Evolutionary conservation across 53 echinoderm and acorn worm genomes (phyloP).

Genomic region (Mesocentrotus franciscanus): DNA sequence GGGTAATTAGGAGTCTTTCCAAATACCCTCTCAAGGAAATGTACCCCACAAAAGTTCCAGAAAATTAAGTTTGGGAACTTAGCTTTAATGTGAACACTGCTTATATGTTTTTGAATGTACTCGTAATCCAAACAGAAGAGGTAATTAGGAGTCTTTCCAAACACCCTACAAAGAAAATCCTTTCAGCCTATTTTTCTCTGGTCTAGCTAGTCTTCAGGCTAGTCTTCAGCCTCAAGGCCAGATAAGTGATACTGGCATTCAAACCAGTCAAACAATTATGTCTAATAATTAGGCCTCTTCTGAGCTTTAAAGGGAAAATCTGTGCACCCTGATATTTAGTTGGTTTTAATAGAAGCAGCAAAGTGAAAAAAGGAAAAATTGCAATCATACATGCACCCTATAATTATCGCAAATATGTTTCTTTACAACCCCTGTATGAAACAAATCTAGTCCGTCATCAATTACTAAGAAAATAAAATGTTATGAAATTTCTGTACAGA

Average conservation of each 20-base stretch:
- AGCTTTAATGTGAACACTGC: background rate
- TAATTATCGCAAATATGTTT: no score
- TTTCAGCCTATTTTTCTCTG: background rate
- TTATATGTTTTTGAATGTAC: background rate
- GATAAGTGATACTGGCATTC: background rate
- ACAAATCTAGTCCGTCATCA: no score
- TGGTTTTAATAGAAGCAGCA: no score
- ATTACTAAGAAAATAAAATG: no score
- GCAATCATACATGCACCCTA: no score
- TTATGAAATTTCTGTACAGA: no score
- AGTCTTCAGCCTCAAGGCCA: background rate
- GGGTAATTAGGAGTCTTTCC: no score
- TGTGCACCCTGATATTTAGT: no score
- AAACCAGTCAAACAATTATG: slow-evolving; percentile 6
- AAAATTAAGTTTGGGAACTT: background rate
- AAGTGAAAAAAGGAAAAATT: no score
- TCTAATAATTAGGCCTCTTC: background rate
- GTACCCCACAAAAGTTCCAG: background rate
- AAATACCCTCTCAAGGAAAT: background rate
- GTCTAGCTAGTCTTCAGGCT: background rate
- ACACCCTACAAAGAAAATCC: background rate
- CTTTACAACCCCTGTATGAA: no score
- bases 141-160: slow-evolving; percentile 19
- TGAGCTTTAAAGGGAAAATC: background rate
- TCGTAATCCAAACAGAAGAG: background rate